A percentile compares a stretch with the other conserved stretches of the same genome.
phyloP scores from a whole-genome alignment of 1,140 invertebrate species.

The Augochlora pura region DNA sequence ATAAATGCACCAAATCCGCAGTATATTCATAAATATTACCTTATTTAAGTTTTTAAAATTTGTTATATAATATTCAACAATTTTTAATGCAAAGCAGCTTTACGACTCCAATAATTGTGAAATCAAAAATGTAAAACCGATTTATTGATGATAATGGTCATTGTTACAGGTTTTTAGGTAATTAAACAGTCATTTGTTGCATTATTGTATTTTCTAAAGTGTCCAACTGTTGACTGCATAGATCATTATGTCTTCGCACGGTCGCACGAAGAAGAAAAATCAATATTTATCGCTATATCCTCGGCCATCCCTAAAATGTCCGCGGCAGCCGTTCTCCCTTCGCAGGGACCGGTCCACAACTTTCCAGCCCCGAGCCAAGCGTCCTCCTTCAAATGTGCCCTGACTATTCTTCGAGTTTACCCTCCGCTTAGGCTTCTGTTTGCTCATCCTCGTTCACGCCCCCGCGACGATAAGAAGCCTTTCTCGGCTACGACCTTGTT shows the following conservation, averaged over 20 bases:
- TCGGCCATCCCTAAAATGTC: neutral
- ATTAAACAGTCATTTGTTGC: too few relatives aligned
- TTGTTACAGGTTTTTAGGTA: too few relatives aligned
- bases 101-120: too few relatives aligned
- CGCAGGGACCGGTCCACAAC: conserved; percentile 8
- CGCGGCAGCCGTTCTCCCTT: neutral
- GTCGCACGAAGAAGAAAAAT: neutral
- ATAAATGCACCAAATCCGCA: too few relatives aligned
- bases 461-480: conserved; percentile 24
- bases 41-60: too few relatives aligned
- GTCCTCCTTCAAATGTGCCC: neutral
- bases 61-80: too few relatives aligned
- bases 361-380: conserved; percentile 16
- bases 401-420: conserved; percentile 48
- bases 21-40: too few relatives aligned
- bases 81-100: too few relatives aligned
- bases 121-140: too few relatives aligned
- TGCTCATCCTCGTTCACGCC: conserved; percentile 27
- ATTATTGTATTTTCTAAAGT: too few relatives aligned
- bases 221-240: too few relatives aligned
- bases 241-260: neutral
- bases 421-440: conserved; percentile 40
- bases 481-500: conserved; percentile 35
- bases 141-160: too few relatives aligned
- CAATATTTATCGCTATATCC: neutral